These are phyloP conservation scores for Papio anubis DNA, from an alignment of 2,113 vertebrate genomes.

Conservation along the genomic window DNA sequence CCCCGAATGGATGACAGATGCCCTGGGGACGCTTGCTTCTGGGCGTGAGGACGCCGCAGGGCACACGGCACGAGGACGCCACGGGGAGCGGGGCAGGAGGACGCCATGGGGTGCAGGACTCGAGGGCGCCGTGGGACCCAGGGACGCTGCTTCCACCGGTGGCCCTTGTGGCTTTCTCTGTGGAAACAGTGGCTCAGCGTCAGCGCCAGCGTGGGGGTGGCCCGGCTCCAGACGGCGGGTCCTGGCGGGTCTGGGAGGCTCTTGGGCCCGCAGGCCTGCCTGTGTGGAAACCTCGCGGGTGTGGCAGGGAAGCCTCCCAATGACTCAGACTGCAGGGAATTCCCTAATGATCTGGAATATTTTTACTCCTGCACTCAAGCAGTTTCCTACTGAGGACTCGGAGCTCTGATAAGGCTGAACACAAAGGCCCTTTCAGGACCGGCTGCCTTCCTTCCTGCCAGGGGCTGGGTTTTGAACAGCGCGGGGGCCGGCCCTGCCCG, in stretches of 20 bases:
- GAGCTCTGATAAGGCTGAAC: slow-evolving; percentile 80
- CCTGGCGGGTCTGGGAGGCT: background rate
- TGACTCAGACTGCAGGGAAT: slow-evolving; percentile 95
- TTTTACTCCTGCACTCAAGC: slow-evolving; percentile 91
- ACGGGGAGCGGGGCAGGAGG: no score
- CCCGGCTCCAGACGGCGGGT: no score
- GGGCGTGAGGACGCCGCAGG: no score
- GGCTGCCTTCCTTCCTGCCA: background rate
- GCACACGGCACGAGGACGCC: no score
- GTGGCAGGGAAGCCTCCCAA: slow-evolving; percentile 91
- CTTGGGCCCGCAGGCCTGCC: background rate
- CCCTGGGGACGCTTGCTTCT: no score
- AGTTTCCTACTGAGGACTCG: slow-evolving; percentile 82
- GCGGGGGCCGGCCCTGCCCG: background rate
- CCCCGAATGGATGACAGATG: no score
- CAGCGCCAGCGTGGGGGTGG: no score
- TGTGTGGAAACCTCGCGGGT: slow-evolving; percentile 81
- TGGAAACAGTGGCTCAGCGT: background rate
- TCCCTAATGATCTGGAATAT: slow-evolving; percentile 93
- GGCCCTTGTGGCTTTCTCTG: background rate
- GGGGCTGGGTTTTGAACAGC: background rate
- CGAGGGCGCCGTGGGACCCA: background rate
- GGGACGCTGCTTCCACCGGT: background rate
- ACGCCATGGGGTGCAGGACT: no score
- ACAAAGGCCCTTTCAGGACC: slow-evolving; percentile 77